A percentile compares a stretch with the other conserved stretches of the same genome.
phyloP scores from a whole-genome alignment of 1,140 invertebrate genomes.

The Calliopsis andreniformis region DNA sequence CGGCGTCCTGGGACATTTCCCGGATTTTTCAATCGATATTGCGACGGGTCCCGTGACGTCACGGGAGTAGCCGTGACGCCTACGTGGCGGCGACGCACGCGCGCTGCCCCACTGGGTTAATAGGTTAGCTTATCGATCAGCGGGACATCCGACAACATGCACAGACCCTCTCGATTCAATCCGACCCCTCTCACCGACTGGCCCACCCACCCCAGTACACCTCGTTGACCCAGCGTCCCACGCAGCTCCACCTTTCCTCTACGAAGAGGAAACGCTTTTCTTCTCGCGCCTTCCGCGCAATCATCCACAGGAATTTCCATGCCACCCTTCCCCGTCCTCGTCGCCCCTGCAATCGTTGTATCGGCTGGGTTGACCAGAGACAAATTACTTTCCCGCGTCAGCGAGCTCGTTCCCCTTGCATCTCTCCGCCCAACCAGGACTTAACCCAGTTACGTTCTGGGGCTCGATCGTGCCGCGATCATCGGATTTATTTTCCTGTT shows the following conservation, averaged over 20 bases:
- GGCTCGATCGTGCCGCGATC: not conserved
- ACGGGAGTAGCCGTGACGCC: conserved; percentile 65
- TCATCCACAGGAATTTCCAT: conserved; percentile 44
- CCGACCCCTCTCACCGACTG: conserved; percentile 29
- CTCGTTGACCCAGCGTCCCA: conserved; percentile 42
- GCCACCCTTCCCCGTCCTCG: not conserved
- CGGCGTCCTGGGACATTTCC: conserved; percentile 68
- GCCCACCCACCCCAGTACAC: conserved; percentile 25
- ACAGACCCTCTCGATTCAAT: conserved; percentile 56
- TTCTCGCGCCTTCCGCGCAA: conserved; percentile 12
- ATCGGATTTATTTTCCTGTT: not conserved
- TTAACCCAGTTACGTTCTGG: conserved; percentile 7
- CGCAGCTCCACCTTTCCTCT: conserved; percentile 20
- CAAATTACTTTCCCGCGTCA: conserved; percentile 33
- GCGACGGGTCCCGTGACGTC: conserved; percentile 67
- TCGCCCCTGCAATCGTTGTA: not conserved
- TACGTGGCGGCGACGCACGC: conserved; percentile 57
- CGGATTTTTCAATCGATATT: conserved; percentile 70
- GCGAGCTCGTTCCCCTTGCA: not conserved
- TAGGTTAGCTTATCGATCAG: conserved; percentile 68
- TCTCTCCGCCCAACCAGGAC: not conserved
- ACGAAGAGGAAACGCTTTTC: not conserved
- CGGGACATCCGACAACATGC: conserved; percentile 61
- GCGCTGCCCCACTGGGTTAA: conserved; percentile 60
- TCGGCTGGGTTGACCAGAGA: conserved; percentile 24